Evolutionary conservation across 2,888 invertebrate genomes (phyloP).

Genomic region (Meliscaeva auricollis): DNA sequence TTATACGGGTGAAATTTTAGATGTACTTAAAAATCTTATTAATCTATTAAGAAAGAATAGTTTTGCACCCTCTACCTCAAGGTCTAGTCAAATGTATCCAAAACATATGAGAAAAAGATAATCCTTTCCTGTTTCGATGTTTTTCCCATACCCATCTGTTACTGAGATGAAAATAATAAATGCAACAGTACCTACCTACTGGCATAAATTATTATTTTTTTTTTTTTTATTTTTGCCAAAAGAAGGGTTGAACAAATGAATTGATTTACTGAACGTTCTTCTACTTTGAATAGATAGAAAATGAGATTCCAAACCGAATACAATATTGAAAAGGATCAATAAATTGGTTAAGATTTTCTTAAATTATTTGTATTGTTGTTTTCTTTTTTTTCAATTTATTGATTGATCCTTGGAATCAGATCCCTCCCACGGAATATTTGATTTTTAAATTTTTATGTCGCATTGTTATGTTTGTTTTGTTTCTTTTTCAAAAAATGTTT

Average conservation of each 20-base stretch:
- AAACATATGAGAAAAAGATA: not conserved
- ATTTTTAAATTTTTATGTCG: not conserved
- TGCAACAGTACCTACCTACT: too few relatives aligned
- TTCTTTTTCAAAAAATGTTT: not conserved
- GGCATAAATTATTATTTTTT: too few relatives aligned
- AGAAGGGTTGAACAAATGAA: conserved; percentile 20
- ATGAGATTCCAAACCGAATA: conserved; percentile 11
- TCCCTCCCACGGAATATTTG: conserved; percentile 15
- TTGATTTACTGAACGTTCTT: conserved; percentile 5
- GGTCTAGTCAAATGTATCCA: not conserved
- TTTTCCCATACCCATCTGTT: not conserved
- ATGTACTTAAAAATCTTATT: too few relatives aligned
- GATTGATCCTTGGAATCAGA: conserved; percentile 27
- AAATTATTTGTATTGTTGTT: not conserved
- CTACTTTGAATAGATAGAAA: not conserved
- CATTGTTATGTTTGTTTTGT: not conserved
- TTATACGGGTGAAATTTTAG: too few relatives aligned
- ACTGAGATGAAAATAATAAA: too few relatives aligned
- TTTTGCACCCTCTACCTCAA: too few relatives aligned
- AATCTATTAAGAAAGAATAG: too few relatives aligned
- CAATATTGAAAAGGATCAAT: not conserved
- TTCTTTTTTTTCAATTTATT: too few relatives aligned
- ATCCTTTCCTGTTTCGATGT: conserved; percentile 18
- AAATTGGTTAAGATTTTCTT: conserved; percentile 6
- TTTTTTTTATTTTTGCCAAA: not conserved